Conservation (phyloP, 2,888 invertebrate species). For the Osedax fenrisi region DNA sequence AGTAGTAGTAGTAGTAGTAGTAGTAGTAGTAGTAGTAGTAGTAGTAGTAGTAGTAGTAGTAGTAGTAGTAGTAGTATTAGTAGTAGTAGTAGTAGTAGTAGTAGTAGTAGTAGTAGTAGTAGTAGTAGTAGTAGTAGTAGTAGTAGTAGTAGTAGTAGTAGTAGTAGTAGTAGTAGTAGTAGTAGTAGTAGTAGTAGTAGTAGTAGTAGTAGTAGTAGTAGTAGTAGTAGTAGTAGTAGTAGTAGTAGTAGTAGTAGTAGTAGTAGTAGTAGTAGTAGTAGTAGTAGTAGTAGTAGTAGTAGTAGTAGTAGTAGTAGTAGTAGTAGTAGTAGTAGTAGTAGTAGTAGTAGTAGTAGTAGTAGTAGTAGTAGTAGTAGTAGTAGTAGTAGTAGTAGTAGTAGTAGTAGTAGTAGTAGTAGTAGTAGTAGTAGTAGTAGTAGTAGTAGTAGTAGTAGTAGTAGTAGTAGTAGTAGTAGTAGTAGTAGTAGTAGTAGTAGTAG, state of each 20-base stretch:
- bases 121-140: slow-evolving; percentile 30
- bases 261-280: not conserved
- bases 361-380: no score
- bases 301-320: not conserved
- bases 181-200: slow-evolving; percentile 30
- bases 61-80: slow-evolving; percentile 30
- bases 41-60: slow-evolving; percentile 26
- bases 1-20: slow-evolving; percentile 14
- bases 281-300: slow-evolving; percentile 5
- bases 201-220: slow-evolving; percentile 22
- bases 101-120: not conserved
- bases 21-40: slow-evolving; percentile 15
- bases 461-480: slow-evolving; percentile 11
- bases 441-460: slow-evolving; percentile 7
- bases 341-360: not conserved
- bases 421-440: slow-evolving; percentile 10
- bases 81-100: slow-evolving; percentile 22
- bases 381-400: slow-evolving; percentile 11
- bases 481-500: not conserved
- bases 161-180: slow-evolving; percentile 28
- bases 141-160: slow-evolving; percentile 29
- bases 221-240: slow-evolving; percentile 18
- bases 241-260: not conserved
- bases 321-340: slow-evolving; percentile 7
- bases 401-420: slow-evolving; percentile 10